phyloP scores from a whole-genome alignment of 2,797 vertebrate species.

The Pterois miles region DNA sequence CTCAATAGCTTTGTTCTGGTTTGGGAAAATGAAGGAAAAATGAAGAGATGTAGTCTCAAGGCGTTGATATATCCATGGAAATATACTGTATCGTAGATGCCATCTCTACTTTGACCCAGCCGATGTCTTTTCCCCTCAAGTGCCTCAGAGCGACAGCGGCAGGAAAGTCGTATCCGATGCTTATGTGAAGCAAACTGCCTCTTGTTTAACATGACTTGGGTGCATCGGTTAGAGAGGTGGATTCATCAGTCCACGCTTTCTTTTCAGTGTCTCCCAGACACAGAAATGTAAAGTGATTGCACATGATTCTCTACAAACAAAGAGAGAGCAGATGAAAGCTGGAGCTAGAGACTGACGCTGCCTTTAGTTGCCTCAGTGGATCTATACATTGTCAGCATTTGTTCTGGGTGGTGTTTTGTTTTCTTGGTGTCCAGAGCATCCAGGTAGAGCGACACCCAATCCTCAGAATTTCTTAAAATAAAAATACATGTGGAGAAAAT shows the following conservation, averaged over 20 bases:
- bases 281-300: constrained; percentile 2
- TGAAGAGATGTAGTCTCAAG: constrained; percentile 15
- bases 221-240: constrained; percentile 6
- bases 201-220: background rate
- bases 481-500: background rate
- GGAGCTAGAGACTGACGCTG: background rate
- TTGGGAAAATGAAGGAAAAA: constrained; percentile 2
- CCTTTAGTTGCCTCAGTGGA: background rate
- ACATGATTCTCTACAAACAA: background rate
- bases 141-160: constrained; percentile 16
- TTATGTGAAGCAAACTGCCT: background rate
- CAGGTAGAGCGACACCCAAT: background rate
- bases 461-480: background rate
- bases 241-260: background rate
- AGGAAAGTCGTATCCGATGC: background rate
- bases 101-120: background rate
- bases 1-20: constrained; percentile 19
- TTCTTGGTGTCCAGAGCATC: constrained; percentile 8
- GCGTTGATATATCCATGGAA: constrained; percentile 27
- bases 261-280: background rate
- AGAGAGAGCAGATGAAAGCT: background rate
- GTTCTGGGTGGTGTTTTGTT: constrained; percentile 6
- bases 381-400: constrained; percentile 15
- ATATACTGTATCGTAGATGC: background rate
- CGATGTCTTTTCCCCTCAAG: background rate